Evolutionary conservation across 37 sponge, comb jelly and placozoan species (phyloP).

Genomic region (Bolinopsis microptera): DNA sequence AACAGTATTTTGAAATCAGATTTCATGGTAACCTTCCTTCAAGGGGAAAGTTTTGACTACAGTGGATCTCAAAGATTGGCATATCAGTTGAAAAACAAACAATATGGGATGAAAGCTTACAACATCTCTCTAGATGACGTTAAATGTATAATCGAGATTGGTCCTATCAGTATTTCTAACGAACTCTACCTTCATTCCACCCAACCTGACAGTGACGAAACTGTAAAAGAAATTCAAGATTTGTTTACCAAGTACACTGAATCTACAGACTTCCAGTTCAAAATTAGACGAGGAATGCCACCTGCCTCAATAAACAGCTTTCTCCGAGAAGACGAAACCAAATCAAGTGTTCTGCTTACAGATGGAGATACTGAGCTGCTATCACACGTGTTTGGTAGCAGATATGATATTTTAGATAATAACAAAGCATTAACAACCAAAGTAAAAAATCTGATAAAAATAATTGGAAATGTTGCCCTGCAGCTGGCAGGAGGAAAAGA

Average conservation of each 20-base stretch:
- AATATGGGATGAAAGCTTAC: background rate
- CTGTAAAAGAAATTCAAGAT: background rate
- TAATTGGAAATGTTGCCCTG: background rate
- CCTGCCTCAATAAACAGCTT: constrained; percentile 51
- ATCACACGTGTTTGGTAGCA: constrained; percentile 32
- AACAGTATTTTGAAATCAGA: background rate
- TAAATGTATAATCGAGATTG: constrained; percentile 19
- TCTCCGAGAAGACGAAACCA: background rate
- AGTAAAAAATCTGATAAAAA: background rate
- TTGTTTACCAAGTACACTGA: background rate
- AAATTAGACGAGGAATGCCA: background rate
- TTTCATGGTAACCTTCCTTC: constrained; percentile 31
- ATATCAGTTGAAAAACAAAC: background rate
- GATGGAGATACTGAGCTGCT: background rate
- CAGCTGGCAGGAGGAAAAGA: background rate
- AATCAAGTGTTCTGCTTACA: background rate
- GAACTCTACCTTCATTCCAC: background rate
- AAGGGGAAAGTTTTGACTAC: constrained; percentile 58
- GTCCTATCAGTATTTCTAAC: constrained; percentile 18
- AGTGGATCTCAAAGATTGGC: constrained; percentile 45
- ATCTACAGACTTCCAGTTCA: background rate
- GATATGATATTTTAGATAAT: constrained; percentile 23
- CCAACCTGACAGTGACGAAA: background rate
- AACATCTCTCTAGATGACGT: background rate
- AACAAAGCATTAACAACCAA: background rate